Percentiles rank a stretch among this genome's conserved stretches.
Evolutionary conservation across 2,797 vertebrate genomes (phyloP).

Genomic region (Amphiprion clarkii): DNA sequence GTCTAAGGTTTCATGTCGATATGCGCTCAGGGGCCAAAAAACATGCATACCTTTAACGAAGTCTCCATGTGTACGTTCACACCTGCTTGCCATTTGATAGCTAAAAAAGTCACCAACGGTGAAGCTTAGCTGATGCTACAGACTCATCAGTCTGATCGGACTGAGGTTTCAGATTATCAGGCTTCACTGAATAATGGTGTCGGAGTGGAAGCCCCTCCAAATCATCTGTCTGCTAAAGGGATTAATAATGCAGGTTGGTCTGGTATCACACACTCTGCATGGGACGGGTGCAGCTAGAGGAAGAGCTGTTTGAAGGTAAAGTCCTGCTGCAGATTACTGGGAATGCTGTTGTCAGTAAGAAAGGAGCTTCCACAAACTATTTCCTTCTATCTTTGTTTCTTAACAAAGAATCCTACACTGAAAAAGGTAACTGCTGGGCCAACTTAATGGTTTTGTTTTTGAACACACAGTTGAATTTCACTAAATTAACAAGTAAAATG

Average conservation of each 20-base stretch:
- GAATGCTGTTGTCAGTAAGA: conserved; percentile 32
- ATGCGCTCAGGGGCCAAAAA: conserved; percentile 8
- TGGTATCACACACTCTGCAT: conserved; percentile 61
- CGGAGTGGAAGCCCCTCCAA: conserved; percentile 68
- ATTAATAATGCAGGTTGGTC: conserved; percentile 81
- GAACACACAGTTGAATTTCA: too few species aligned
- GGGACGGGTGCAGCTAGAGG: conserved; percentile 31
- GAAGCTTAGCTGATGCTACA: conserved; percentile 40
- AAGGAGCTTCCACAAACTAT: conserved; percentile 6
- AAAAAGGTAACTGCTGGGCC: too few species aligned
- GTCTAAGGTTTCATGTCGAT: conserved; percentile 16
- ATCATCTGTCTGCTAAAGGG: conserved; percentile 63
- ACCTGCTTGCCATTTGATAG: conserved; percentile 31
- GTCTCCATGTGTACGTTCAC: conserved; percentile 29
- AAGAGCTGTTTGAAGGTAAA: conserved; percentile 34
- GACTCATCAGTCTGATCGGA: conserved; percentile 38
- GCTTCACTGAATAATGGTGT: conserved; percentile 68
- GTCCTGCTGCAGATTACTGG: conserved; percentile 35
- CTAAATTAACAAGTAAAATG: too few species aligned
- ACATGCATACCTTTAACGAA: conserved; percentile 5
- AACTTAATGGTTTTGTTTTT: too few species aligned
- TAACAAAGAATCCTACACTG: not conserved
- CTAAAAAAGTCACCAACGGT: not conserved
- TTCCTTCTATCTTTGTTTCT: conserved; percentile 7
- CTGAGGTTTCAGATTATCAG: conserved; percentile 65